These are phyloP conservation scores for Neotoxoptera formosana DNA, from an alignment of 1,140 invertebrate species.

Conservation along the genomic window DNA sequence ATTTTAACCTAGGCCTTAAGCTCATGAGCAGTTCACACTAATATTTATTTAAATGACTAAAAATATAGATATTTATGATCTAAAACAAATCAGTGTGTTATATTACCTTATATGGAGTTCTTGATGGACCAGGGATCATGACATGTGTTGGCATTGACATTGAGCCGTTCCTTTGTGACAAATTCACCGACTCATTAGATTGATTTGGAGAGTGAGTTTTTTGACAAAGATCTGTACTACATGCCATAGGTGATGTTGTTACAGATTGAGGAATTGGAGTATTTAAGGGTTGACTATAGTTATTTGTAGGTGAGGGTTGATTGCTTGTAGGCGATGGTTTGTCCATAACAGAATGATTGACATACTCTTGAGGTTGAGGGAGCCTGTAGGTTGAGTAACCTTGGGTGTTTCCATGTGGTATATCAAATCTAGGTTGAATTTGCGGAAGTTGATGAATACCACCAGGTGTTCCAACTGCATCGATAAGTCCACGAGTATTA, in stretches of 20 bases:
- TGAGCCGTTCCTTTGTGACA: slow-evolving; percentile 47
- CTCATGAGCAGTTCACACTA: slow-evolving; percentile 61
- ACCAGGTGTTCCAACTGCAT: slow-evolving; percentile 52
- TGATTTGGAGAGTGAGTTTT: slow-evolving; percentile 44
- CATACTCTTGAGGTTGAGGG: slow-evolving; percentile 44
- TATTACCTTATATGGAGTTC: slow-evolving; percentile 61
- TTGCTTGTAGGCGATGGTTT: slow-evolving; percentile 29
- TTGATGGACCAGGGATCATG: slow-evolving; percentile 56
- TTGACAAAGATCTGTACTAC: slow-evolving; percentile 43
- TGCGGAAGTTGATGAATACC: slow-evolving; percentile 52
- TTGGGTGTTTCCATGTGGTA: slow-evolving; percentile 39
- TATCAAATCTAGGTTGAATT: slow-evolving; percentile 54
- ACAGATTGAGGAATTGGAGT: slow-evolving; percentile 46
- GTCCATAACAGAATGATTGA: slow-evolving; percentile 22
- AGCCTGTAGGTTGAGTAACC: slow-evolving; percentile 36
- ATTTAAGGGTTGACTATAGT: slow-evolving; percentile 48
- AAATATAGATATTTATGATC: background rate
- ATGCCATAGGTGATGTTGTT: slow-evolving; percentile 44
- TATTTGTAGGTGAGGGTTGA: slow-evolving; percentile 51
- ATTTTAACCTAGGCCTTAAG: slow-evolving; percentile 60
- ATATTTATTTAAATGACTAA: slow-evolving; percentile 35
- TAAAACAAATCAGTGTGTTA: slow-evolving; percentile 44
- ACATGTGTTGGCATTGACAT: slow-evolving; percentile 58
- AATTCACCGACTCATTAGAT: slow-evolving; percentile 36
- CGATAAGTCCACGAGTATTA: slow-evolving; percentile 47